Evolutionary conservation across 2,113 vertebrate genomes (phyloP), one percentile per base, ranked within the genome.

Genomic region (Leptocoma aspasia): DNA sequence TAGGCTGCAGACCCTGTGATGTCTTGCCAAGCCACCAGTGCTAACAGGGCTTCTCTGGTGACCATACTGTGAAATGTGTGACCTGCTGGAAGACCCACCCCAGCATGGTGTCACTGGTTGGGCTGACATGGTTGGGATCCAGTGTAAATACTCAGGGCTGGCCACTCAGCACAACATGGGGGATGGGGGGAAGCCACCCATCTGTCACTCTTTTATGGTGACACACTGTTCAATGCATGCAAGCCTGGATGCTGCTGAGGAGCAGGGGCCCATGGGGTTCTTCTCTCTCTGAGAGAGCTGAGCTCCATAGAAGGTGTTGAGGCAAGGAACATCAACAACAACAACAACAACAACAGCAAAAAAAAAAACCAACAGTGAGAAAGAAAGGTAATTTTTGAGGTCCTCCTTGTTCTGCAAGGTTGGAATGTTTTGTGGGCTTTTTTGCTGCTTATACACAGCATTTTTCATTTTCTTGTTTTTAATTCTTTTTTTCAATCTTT

Each of bases 201-300:
- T 42, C 41, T 75, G 19, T 70, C 2, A 1, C 19, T 69, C 5
- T 2, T 1, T 37, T 28, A 10, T 7, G 0, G 2, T n/a, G 82
- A 31, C 65, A 35, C 41, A 11, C 0, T 3, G 14, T 23, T 64
- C 31, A 8, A 0, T 11, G 41, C 41, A 7, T 4, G 6, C 31
- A 53, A 64, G 19, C 28, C 35, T 80, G 49, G 53, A 20, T 68
- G 33, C 57, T 81, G 37, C 54, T 19, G 59, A 59, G 49, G 49
- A 64, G 44, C 18, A 35, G 33, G 6, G 22, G 5, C 12, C 16
- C 27, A 42, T 4, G 23, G 23, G 4, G 7, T 8, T 39, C 49
- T n/a, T 68, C 27, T 76, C 35, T 35, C 47, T 37, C 44, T 28
- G 52, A 53, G n/a, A 61, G 13, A 83, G 3, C 15, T 27, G 44